Percentiles rank a stretch among this genome's conserved stretches.
Conservation (phyloP, 2,797 vertebrate genomes). For the Rhodeus uyekii region DNA sequence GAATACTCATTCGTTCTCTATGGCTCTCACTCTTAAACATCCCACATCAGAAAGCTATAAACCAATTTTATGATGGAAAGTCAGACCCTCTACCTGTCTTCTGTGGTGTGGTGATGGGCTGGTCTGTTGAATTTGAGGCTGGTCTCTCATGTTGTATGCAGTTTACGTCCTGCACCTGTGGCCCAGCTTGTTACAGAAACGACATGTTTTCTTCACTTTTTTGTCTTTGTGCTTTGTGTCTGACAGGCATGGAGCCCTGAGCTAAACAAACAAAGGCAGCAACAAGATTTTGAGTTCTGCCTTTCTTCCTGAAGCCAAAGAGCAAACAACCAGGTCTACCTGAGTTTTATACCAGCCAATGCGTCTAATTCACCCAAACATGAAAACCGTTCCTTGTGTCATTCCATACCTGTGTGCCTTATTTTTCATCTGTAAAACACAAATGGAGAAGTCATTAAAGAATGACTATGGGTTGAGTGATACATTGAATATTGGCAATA, state of each 20-base stretch:
- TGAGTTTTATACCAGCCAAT: background rate
- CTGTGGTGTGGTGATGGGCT: background rate
- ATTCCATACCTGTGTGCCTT: background rate
- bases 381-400: background rate
- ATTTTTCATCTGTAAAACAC: background rate
- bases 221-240: conserved; percentile 68
- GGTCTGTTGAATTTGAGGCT: conserved; percentile 22
- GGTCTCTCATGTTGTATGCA: background rate
- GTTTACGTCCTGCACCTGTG: conserved; percentile 64
- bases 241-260: conserved; percentile 74
- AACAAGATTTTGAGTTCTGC: conserved; percentile 67
- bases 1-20: too few relatives aligned
- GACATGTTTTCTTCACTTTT: conserved; percentile 68
- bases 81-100: background rate
- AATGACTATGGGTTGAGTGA: background rate
- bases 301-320: conserved; percentile 16
- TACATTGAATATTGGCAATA: background rate
- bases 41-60: background rate
- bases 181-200: conserved; percentile 75
- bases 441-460: background rate
- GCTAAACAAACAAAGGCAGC: conserved; percentile 76
- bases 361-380: background rate
- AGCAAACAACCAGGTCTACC: background rate
- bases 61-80: background rate
- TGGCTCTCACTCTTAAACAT: background rate